Conservation (phyloP, 2,888 invertebrate genomes). For the Stenodema calcarata region DNA sequence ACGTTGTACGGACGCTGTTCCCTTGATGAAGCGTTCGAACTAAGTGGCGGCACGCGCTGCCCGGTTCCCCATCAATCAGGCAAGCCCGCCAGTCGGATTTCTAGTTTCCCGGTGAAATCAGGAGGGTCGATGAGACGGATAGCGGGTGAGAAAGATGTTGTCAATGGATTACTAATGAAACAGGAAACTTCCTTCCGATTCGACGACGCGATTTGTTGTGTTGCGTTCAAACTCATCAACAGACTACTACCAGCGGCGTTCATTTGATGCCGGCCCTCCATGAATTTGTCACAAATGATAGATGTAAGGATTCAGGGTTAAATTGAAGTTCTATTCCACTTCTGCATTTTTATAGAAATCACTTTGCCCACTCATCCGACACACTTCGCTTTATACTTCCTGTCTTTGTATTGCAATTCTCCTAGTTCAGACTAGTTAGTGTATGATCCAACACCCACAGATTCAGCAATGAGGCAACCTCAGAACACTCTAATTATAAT, state of each 20-base stretch:
- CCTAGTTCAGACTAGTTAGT: too few relatives aligned
- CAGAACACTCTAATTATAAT: too few relatives aligned
- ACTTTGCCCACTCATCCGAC: too few relatives aligned
- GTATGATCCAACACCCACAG: too few relatives aligned
- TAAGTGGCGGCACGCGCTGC: slow-evolving; percentile 35
- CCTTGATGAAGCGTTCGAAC: slow-evolving; percentile 3
- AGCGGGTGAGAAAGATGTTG: background rate
- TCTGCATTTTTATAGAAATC: too few relatives aligned
- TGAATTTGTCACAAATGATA: background rate
- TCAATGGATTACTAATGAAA: slow-evolving; percentile 30
- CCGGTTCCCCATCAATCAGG: slow-evolving; percentile 17
- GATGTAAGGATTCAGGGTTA: background rate
- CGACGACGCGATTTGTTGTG: background rate
- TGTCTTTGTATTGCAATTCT: too few relatives aligned
- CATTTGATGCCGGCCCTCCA: background rate
- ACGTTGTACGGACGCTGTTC: background rate
- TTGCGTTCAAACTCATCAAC: background rate
- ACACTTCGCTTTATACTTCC: too few relatives aligned
- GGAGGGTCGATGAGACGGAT: background rate
- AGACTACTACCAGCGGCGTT: background rate
- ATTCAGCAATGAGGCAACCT: too few relatives aligned
- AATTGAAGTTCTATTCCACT: too few relatives aligned
- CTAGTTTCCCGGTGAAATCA: background rate
- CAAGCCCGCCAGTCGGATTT: slow-evolving; percentile 12
- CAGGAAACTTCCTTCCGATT: background rate